Percentiles rank a stretch among this genome's conserved stretches.
phyloP scores from a whole-genome alignment of 92 coral and sea anemone species.

The Isaurus tuberculatus region DNA sequence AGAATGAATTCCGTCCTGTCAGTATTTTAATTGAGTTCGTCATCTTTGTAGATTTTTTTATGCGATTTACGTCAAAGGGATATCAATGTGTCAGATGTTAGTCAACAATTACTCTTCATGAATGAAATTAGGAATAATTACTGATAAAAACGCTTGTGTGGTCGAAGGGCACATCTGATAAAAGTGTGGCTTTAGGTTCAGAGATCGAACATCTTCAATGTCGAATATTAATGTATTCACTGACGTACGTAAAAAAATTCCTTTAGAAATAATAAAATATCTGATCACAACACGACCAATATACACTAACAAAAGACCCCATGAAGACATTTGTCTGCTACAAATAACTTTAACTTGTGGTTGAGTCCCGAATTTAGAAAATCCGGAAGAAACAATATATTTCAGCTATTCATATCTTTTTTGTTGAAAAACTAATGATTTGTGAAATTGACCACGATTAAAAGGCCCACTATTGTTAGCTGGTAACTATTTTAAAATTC shows the following conservation, averaged over 20 bases:
- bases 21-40: slow-evolving; percentile 34
- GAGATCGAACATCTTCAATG: slow-evolving; percentile 12
- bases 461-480: not conserved
- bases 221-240: slow-evolving; percentile 2
- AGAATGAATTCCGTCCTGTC: slow-evolving; percentile 36
- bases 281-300: slow-evolving; percentile 7
- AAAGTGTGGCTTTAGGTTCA: slow-evolving; percentile 1
- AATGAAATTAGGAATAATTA: slow-evolving; percentile 35
- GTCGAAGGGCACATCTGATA: slow-evolving; percentile 24
- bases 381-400: slow-evolving; percentile 5
- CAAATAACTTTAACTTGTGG: not conserved
- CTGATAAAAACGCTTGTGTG: slow-evolving; percentile 37
- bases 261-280: not conserved
- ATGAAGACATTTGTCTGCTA: not conserved
- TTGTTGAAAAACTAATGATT: not conserved
- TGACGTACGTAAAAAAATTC: slow-evolving; percentile 36
- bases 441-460: not conserved
- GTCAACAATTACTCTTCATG: slow-evolving; percentile 27
- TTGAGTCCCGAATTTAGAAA: not conserved
- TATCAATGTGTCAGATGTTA: slow-evolving; percentile 47
- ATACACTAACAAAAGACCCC: not conserved
- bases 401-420: not conserved
- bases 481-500: not conserved
- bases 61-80: slow-evolving; percentile 33
- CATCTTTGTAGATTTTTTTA: slow-evolving; percentile 22